Evolutionary conservation across 2,888 invertebrate genomes (phyloP).

Genomic region (Eustalomyia histrio): DNA sequence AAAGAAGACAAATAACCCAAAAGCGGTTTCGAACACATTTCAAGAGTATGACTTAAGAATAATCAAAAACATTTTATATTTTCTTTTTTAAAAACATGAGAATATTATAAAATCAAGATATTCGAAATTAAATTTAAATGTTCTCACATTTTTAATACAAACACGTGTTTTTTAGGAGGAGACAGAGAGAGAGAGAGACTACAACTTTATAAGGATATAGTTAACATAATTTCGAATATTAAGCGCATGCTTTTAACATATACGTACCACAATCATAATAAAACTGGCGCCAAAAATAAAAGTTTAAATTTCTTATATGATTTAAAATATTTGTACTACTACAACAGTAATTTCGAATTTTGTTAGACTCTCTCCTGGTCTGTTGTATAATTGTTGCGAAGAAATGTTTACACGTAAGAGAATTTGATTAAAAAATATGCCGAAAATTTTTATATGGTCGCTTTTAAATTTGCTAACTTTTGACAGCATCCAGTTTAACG

Average conservation of each 20-base stretch:
- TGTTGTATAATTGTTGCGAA: background rate
- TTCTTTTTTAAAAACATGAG: background rate
- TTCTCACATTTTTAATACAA: background rate
- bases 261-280: conserved; percentile 23
- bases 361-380: background rate
- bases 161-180: conserved; percentile 50
- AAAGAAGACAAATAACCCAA: background rate
- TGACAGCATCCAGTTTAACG: conserved; percentile 64
- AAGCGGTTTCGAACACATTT: conserved; percentile 10
- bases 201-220: background rate
- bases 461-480: conserved; percentile 14
- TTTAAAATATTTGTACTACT: background rate
- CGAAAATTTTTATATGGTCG: conserved; percentile 15
- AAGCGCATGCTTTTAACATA: conserved; percentile 2
- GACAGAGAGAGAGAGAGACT: background rate
- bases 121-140: background rate
- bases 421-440: background rate
- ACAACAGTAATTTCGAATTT: background rate
- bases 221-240: conserved; percentile 30
- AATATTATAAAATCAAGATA: background rate
- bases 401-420: background rate
- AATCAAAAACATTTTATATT: too few species aligned
- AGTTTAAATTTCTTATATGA: background rate
- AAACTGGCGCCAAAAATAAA: conserved; percentile 61
- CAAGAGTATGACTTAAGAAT: background rate